These are phyloP conservation scores for Onychorhynchus coronatus DNA, from an alignment of 2,113 vertebrate species.

Conservation along the genomic window DNA sequence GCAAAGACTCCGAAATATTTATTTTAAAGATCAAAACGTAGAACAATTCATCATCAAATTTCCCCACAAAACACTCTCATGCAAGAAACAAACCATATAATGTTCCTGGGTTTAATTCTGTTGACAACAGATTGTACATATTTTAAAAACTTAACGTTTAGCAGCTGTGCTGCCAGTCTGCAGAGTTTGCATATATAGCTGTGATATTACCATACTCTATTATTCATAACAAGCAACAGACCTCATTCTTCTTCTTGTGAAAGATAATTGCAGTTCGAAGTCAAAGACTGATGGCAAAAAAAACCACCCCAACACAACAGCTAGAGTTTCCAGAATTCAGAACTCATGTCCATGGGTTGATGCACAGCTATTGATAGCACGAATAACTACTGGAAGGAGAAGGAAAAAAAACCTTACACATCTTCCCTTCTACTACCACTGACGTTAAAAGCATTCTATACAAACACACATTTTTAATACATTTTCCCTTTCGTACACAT, in stretches of 20 bases:
- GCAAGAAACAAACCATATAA: constrained; percentile 49
- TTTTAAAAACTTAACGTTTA: constrained; percentile 48
- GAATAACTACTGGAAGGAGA: too few species aligned
- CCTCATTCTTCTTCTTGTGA: constrained; percentile 31
- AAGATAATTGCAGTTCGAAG: constrained; percentile 46
- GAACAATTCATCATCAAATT: constrained; percentile 46
- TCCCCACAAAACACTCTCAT: constrained; percentile 27
- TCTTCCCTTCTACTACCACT: background rate
- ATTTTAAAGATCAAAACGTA: constrained; percentile 53
- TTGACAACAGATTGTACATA: constrained; percentile 60
- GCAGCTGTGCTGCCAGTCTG: constrained; percentile 58
- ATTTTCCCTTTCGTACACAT: background rate
- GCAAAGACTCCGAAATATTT: background rate
- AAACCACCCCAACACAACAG: background rate
- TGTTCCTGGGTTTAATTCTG: constrained; percentile 38
- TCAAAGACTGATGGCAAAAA: constrained; percentile 24
- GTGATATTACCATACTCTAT: constrained; percentile 64
- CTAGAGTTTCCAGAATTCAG: background rate
- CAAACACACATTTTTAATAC: background rate
- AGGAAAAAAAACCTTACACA: background rate
- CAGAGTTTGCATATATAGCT: constrained; percentile 53
- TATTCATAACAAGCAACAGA: constrained; percentile 62
- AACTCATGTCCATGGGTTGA: too few species aligned
- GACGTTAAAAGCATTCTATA: background rate
- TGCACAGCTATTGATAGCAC: too few species aligned